phyloP scores from a whole-genome alignment of 2,888 invertebrate species.

The Meiosimyza decipiens region DNA sequence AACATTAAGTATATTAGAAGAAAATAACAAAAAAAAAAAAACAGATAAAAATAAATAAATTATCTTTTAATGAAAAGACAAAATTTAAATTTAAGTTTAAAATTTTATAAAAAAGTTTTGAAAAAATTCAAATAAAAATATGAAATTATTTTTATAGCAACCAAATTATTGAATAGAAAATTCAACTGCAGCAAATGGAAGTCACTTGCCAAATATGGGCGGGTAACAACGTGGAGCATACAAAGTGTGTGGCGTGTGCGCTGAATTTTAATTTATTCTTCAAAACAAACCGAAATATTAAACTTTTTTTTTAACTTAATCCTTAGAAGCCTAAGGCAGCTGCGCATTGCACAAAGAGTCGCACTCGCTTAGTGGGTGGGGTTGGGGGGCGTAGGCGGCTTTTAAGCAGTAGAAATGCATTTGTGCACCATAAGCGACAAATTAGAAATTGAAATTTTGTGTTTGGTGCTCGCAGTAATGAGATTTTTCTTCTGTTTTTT shows the following conservation, averaged over 20 bases:
- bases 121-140: constrained; percentile 2
- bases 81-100: constrained; percentile 5
- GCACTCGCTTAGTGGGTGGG: neutral
- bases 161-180: constrained; percentile 1
- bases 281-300: neutral
- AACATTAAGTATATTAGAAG: constrained; percentile 14
- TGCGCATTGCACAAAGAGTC: neutral
- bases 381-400: neutral
- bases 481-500: too few relatives aligned
- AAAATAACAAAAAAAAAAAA: constrained; percentile 16
- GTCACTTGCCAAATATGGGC: neutral
- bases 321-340: constrained; percentile 1
- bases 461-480: neutral
- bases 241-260: constrained; percentile 2
- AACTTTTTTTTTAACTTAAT: neutral
- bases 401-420: constrained; percentile 3
- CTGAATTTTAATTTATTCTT: neutral
- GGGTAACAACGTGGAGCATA: neutral
- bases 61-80: neutral
- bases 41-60: constrained; percentile 8
- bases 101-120: neutral
- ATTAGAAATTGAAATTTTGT: constrained; percentile 10
- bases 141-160: neutral
- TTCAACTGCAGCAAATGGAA: constrained; percentile 6
- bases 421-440: neutral